phyloP scores from a whole-genome alignment of 2,888 invertebrate species.

The Plagodis dolabraria region DNA sequence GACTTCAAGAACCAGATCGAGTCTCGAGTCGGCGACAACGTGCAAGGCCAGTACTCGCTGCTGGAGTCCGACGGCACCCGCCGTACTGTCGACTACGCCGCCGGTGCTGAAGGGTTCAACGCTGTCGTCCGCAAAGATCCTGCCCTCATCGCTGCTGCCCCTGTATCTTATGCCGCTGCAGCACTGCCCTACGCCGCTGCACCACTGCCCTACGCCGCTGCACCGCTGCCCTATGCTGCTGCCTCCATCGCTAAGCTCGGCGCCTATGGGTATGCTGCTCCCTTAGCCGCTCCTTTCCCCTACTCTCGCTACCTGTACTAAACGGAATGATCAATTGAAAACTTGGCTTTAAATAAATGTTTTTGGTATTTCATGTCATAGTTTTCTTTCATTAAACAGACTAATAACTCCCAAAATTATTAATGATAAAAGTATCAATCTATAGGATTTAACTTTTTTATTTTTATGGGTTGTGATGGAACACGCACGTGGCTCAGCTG shows the following conservation, averaged over 20 bases:
- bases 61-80: slow-evolving; percentile 80
- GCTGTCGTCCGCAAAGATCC: slow-evolving; percentile 80
- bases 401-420: too few species aligned
- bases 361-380: slow-evolving; percentile 11
- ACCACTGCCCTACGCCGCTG: slow-evolving; percentile 19
- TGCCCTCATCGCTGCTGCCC: slow-evolving; percentile 51
- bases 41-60: slow-evolving; percentile 62
- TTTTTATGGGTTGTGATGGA: too few species aligned
- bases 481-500: too few species aligned
- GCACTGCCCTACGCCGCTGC: slow-evolving; percentile 26
- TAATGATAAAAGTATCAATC: too few species aligned
- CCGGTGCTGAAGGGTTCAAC: slow-evolving; percentile 81
- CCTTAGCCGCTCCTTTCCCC: slow-evolving; percentile 39
- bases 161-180: slow-evolving; percentile 35
- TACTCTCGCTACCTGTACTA: slow-evolving; percentile 42
- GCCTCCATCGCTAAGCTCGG: slow-evolving; percentile 32
- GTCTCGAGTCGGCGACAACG: slow-evolving; percentile 49
- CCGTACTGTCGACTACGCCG: slow-evolving; percentile 82
- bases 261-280: slow-evolving; percentile 41
- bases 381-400: slow-evolving; percentile 4
- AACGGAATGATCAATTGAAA: slow-evolving; percentile 25
- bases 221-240: slow-evolving; percentile 24
- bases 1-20: slow-evolving; percentile 79
- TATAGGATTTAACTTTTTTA: too few species aligned
- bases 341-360: slow-evolving; percentile 28